Evolutionary conservation across 2,888 invertebrate species (phyloP).

Genomic region (Choristoneura rosaceana): DNA sequence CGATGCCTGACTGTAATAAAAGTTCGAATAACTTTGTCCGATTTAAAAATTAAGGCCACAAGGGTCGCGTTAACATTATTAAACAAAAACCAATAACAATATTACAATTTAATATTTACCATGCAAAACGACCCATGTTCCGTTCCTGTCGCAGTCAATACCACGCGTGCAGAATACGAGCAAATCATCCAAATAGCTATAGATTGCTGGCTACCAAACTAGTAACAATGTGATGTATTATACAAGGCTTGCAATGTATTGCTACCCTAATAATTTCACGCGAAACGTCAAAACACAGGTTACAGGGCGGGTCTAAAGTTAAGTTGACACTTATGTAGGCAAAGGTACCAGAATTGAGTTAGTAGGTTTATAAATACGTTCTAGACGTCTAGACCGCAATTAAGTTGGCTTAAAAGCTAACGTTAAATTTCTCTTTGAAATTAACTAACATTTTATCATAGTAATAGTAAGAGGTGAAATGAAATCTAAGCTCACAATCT

Average conservation of each 20-base stretch:
- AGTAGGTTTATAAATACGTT: background rate
- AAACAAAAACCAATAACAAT: background rate
- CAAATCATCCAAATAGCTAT: no score
- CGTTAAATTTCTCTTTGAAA: background rate
- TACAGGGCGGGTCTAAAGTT: background rate
- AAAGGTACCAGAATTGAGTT: background rate
- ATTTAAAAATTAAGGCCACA: background rate
- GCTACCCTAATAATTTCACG: no score
- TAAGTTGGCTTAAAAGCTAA: background rate
- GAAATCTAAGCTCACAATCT: no score
- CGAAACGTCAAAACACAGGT: no score
- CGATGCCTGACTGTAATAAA: no score
- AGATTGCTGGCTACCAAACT: no score
- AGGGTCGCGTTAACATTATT: background rate
- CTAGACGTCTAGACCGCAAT: constrained; percentile 10
- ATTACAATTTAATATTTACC: background rate
- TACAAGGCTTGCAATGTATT: no score
- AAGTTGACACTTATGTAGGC: constrained; percentile 1
- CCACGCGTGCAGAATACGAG: no score
- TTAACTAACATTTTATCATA: background rate
- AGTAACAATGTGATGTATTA: no score
- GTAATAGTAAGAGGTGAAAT: no score
- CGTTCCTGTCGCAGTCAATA: background rate
- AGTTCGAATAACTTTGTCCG: no score
- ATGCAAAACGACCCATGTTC: background rate